Evolutionary conservation across 2,888 invertebrate genomes (phyloP), one percentile per base, ranked within the genome.

Genomic region (Eilema sororculum): DNA sequence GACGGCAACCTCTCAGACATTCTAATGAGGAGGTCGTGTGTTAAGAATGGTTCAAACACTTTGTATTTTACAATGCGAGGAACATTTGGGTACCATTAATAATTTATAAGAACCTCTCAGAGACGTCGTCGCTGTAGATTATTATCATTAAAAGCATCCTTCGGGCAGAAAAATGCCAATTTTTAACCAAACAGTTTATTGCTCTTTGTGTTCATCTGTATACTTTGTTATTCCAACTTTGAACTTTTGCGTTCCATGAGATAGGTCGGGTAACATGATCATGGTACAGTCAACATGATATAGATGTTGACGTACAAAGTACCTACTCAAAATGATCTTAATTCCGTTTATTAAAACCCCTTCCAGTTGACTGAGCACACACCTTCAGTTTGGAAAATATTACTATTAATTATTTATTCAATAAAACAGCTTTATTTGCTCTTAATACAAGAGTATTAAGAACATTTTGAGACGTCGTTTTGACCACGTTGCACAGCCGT

Each of bases 1-100:
- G 86, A 81, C 81, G 84, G 79, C 75, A 87, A 84, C 87, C 90
- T 89, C 90, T 90, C 90, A 91, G 91, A 91, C 90, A 91, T 91
- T 90, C 88, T 91, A 91, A 91, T 91, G 90, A 91, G 90, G 84
- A 75, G 80, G 83, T 78, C 84, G 86, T 87, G 85, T 84, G 80
- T 79, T 84, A 83, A 85, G 84, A 86, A 85, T 81, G 75, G 77
- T 73, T 77, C 71, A 80, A 79, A 81, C 77, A 77, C 76, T 83
- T 73, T 79, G 65, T 73, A 67, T 68, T 59, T 60, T 77, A 71
- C 74, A 76, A 77, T 75, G 46, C 65, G 71, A 71, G 30, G 60
- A 56, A 69, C 62, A 67, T 72, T 64, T 58, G 68, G 37, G 70
- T 59, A 59, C 56, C 37, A 68, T 65, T 72, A 57, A 65, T 66